Evolutionary conservation across 2,113 vertebrate species (phyloP).

Genomic region (Phalacrocorax carbo): DNA sequence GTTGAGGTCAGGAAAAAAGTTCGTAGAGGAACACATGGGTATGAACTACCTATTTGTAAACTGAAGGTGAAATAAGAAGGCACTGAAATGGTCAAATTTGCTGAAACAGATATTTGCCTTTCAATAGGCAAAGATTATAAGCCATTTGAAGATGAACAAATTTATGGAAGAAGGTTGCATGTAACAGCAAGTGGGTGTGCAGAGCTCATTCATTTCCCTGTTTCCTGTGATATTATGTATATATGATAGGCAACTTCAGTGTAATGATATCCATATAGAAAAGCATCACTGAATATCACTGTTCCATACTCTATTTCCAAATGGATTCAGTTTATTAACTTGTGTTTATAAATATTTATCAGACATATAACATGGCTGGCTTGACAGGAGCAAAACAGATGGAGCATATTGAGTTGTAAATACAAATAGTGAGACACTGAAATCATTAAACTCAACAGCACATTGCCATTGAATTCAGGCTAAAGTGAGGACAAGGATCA

Average conservation of each 20-base stretch:
- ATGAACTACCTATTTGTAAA: neutral
- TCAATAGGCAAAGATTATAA: neutral
- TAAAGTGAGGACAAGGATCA: neutral
- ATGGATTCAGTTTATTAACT: neutral
- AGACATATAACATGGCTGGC: neutral
- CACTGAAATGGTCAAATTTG: neutral
- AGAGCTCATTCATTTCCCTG: neutral
- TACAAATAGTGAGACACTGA: neutral
- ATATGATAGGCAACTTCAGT: neutral
- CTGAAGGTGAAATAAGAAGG: neutral
- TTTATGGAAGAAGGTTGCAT: neutral
- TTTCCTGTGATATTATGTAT: neutral
- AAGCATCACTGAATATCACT: neutral
- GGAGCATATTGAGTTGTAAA: neutral
- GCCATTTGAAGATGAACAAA: neutral
- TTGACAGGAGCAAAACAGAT: conserved; percentile 22
- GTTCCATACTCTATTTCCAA: neutral
- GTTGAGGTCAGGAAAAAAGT: neutral
- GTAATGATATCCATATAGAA: neutral
- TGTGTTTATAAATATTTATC: conserved; percentile 36
- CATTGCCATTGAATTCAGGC: neutral
- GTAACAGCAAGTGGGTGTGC: neutral
- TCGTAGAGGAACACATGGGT: neutral
- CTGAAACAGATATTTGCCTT: neutral
- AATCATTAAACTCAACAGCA: neutral